phyloP scores from a whole-genome alignment of 2,113 vertebrate species.

The Sorex araneus region DNA sequence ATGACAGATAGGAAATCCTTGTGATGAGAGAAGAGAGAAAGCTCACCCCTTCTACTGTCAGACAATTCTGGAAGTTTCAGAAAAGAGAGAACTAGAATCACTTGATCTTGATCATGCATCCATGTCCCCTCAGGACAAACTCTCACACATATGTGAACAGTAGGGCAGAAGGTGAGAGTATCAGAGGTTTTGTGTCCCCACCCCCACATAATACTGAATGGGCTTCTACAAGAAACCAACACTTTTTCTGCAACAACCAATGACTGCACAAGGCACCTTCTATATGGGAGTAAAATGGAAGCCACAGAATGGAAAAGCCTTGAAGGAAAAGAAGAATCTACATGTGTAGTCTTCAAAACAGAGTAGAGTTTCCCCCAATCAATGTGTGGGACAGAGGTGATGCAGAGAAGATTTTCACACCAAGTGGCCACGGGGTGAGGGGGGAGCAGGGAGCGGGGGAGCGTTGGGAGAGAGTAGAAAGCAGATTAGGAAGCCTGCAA shows the following conservation, averaged over 20 bases:
- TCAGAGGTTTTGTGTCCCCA: too few relatives aligned
- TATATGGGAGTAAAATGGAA: background rate
- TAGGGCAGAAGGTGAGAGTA: background rate
- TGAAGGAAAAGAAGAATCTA: background rate
- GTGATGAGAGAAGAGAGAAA: background rate
- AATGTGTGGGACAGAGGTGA: background rate
- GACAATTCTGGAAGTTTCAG: background rate
- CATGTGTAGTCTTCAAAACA: rapidly evolving
- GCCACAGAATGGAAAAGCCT: background rate
- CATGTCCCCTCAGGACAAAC: background rate
- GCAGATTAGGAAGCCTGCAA: background rate
- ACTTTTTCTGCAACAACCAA: too few relatives aligned
- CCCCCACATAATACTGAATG: background rate
- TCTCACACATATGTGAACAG: background rate
- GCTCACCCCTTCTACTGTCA: background rate
- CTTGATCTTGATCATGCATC: background rate
- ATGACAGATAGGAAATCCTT: background rate
- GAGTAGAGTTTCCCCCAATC: background rate
- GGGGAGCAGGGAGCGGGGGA: too few relatives aligned
- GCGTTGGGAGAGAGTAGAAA: background rate
- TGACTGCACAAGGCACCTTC: too few relatives aligned
- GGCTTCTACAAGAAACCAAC: background rate
- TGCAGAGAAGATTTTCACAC: background rate
- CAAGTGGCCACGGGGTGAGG: too few relatives aligned
- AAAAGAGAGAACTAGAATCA: background rate